phyloP scores from a whole-genome alignment of 2,888 invertebrate genomes.

The Hypena proboscidalis region DNA sequence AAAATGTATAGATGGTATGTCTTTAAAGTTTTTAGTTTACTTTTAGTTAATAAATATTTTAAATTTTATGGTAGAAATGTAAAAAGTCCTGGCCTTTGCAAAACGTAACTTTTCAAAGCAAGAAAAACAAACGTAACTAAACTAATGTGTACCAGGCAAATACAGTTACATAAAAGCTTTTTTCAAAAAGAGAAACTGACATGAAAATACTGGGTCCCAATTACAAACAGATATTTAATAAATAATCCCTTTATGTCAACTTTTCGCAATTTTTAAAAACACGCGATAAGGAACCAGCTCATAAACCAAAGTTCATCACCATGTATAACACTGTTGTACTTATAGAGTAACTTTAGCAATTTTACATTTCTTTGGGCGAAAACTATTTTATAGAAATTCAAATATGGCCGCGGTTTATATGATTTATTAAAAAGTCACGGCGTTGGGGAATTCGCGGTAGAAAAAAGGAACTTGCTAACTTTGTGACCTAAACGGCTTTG shows the following conservation, averaged over 20 bases:
- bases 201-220: neutral
- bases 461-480: constrained; percentile 33
- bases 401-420: constrained; percentile 36
- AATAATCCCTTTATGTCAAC: constrained; percentile 4
- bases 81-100: too few relatives aligned
- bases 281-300: constrained; percentile 19
- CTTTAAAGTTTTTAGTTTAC: too few relatives aligned
- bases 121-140: too few relatives aligned
- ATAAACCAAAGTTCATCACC: constrained; percentile 22
- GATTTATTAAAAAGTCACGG: constrained; percentile 41
- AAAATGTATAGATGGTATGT: too few relatives aligned
- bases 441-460: constrained; percentile 30
- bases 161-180: neutral
- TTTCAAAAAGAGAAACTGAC: neutral
- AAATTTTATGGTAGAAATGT: too few relatives aligned
- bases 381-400: constrained; percentile 42
- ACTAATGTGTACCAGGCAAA: too few relatives aligned
- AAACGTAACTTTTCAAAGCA: too few relatives aligned
- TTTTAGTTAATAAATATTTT: too few relatives aligned
- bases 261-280: constrained; percentile 16
- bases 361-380: constrained; percentile 29
- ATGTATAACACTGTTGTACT: constrained; percentile 26
- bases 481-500: constrained; percentile 38
- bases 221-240: constrained; percentile 2
- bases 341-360: constrained; percentile 34